These are phyloP conservation scores for Phrynocephalus versicolor DNA, from an alignment of 2,113 vertebrate species.

Conservation along the genomic window DNA sequence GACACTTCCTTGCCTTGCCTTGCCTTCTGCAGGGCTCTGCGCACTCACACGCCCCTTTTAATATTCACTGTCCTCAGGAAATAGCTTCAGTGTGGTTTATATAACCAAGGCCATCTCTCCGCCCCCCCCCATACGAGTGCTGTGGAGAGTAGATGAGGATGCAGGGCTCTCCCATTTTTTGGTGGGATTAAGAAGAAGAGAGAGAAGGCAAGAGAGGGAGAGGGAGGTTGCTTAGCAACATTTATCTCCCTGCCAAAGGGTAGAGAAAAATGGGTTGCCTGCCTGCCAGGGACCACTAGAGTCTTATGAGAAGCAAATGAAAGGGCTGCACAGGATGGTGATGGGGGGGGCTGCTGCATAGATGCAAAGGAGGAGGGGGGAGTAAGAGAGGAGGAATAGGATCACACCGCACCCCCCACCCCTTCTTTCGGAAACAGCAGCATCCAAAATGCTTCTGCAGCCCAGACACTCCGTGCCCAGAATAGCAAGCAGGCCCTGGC, in stretches of 20 bases:
- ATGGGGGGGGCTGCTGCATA: background rate
- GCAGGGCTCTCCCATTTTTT: background rate
- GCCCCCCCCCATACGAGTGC: background rate
- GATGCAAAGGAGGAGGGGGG: background rate
- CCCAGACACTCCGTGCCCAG: slow-evolving; percentile 78
- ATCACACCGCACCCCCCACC: background rate
- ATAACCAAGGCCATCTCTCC: background rate
- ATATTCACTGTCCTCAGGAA: background rate
- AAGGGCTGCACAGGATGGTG: background rate
- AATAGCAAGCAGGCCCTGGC: slow-evolving; percentile 78
- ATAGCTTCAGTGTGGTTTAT: slow-evolving; percentile 2
- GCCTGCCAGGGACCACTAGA: background rate
- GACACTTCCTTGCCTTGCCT: no score
- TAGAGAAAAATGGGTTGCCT: background rate
- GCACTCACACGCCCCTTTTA: background rate
- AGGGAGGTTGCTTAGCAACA: slow-evolving; percentile 26
- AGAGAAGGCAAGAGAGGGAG: background rate
- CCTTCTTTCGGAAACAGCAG: slow-evolving; percentile 31
- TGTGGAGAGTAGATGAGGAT: background rate
- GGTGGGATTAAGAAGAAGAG: background rate
- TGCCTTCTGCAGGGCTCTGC: background rate
- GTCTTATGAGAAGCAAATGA: background rate
- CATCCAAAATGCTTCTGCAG: slow-evolving; percentile 69
- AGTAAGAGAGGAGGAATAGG: slow-evolving; percentile 2
- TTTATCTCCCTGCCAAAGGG: background rate